Conservation (phyloP, 1,140 invertebrate genomes). For the Colletes gigas region DNA sequence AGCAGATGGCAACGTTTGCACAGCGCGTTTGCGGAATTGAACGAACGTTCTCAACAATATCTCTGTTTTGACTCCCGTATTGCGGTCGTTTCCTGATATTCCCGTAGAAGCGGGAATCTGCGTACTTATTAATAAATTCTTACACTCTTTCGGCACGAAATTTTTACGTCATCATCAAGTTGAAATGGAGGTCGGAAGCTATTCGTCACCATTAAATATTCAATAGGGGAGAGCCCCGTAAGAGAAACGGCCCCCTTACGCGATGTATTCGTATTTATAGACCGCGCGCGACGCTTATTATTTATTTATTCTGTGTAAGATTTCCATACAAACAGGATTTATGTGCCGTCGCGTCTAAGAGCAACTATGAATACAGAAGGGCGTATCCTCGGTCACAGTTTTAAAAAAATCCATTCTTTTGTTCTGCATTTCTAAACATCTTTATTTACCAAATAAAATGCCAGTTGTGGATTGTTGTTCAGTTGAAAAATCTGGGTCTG, state of each 20-base stretch:
- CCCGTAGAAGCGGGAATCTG: not conserved
- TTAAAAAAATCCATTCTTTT: not conserved
- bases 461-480: no score
- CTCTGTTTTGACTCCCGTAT: not conserved
- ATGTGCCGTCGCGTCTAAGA: not conserved
- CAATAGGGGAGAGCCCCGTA: conserved; percentile 34
- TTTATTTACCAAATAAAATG: no score
- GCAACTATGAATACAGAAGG: conserved; percentile 4
- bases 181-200: conserved; percentile 43
- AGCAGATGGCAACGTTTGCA: conserved; percentile 11
- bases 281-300: conserved; percentile 32
- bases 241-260: conserved; percentile 37
- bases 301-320: conserved; percentile 55
- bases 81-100: not conserved
- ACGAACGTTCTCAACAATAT: conserved; percentile 1
- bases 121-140: not conserved
- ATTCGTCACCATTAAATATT: conserved; percentile 55
- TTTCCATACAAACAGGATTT: conserved; percentile 55
- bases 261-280: conserved; percentile 48
- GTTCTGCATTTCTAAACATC: no score
- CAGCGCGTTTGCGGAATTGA: conserved; percentile 1
- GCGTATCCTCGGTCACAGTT: not conserved
- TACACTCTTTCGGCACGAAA: conserved; percentile 12
- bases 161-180: conserved; percentile 31
- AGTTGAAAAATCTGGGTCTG: no score